Evolutionary conservation across 2,797 vertebrate species (phyloP), one percentile per base, ranked within the genome.

Genomic region (Sciaenops ocellatus): DNA sequence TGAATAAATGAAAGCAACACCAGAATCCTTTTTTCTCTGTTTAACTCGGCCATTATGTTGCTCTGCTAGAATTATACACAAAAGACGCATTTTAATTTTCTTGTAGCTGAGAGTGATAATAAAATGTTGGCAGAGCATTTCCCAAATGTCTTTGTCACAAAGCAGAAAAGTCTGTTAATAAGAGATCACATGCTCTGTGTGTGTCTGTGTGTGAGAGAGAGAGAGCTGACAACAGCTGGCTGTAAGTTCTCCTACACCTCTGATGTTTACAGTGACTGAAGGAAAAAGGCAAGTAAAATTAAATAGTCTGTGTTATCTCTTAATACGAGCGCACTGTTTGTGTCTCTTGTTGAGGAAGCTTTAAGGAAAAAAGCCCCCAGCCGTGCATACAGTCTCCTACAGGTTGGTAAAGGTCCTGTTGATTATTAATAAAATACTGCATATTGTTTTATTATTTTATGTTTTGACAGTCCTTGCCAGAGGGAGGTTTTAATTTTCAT

Each of bases 1-100:
- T 73, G n/a, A 73, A 76, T 79, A 52, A 81, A 78, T 68, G 3
- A 83, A 76, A 76, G 54, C 42, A 77, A 69, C 73, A 76, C 51
- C 34, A 67, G 4, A 78, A 74, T 66, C 30, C 6, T 64, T 20
- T 70, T 68, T 80, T 18, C 0, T 26, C 59, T 57, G 63, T 42
- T 59, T 6, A 38, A 42, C 59, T 38, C 3, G 0, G 11, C n/a
- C 17, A 22, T 68, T 61, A 22, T 52, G 28, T 47, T 69, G 38
- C 30, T 66, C 11, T 2, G 28, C 48, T 51, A 9, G 18, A 17
- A 8, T 60, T 38, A 17, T 57, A 55, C 17, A 72, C 16, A 52
- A 62, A 69, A 20, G 5, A 56, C n/a, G 52, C 9, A 41, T 64
- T 66, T 76, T 51, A 6, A 51, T 67, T 52, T 57, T 57, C 16